A percentile compares a stretch with the other conserved stretches of the same genome.
Conservation (phyloP, 2,888 invertebrate species). For the Drosophila neoperkinsi region DNA sequence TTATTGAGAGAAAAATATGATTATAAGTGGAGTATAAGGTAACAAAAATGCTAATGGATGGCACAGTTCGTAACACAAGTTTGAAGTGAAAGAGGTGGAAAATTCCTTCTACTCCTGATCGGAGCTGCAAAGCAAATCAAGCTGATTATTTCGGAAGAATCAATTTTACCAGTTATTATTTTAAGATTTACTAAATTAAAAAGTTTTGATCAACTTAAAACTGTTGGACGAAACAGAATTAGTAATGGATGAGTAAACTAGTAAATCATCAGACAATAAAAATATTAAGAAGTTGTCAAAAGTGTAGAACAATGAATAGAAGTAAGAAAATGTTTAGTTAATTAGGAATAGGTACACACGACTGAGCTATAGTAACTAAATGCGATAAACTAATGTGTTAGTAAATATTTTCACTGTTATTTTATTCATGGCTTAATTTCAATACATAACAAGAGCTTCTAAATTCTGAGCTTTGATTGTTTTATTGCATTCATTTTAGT, state of each 20-base stretch:
- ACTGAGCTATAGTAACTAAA: no score
- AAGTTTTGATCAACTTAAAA: background rate
- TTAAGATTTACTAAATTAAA: background rate
- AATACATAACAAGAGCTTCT: no score
- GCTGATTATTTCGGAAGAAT: background rate
- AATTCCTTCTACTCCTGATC: background rate
- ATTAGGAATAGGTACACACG: no score
- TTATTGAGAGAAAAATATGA: no score
- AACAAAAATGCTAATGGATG: no score
- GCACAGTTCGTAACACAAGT: no score
- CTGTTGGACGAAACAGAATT: background rate
- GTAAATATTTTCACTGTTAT: no score
- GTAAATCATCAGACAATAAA: background rate
- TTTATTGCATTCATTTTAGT: no score
- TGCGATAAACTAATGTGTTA: no score
- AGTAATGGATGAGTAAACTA: background rate
- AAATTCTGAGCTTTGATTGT: no score
- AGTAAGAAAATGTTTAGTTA: background rate
- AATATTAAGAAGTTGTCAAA: background rate
- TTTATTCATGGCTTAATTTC: no score
- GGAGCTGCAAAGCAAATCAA: background rate
- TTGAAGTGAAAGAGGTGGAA: background rate
- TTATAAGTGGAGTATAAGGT: no score
- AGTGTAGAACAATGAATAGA: background rate
- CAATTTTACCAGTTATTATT: background rate